Base-by-base conservation (phyloP, 2,797 vertebrate genomes). In the Varecia variegata region DNA sequence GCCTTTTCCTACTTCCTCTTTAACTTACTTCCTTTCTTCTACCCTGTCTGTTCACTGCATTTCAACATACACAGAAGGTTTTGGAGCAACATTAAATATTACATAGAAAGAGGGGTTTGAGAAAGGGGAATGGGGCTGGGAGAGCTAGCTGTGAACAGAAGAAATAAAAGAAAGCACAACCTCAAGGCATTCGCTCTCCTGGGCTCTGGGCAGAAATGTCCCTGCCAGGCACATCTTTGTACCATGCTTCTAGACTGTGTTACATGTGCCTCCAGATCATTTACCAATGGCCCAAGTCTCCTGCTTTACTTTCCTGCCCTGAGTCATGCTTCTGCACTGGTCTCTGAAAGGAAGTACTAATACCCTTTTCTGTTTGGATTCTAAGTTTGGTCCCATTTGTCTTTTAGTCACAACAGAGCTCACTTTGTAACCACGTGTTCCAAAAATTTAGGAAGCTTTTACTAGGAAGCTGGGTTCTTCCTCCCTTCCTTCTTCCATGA, bases 21-120 rank as follows among this genome's bases (percentile, higher is more conserved):
- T 84, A 83, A 77, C 38, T 86, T 43, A 60, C 9, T 85, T 77
- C 25, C 73, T 96, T 60, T 71, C 47, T 87, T 73, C 40, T 20
- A 80, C 11, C 25, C n/a, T 20, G 14, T 47, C 17, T 17, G 21
- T 47, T 14, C 15, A 47, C 25, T 74, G 30, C 23, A 67, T 90
- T 86, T 93, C 54, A 92, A 12, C 62, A 67, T 81, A 70, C 58
- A 54, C 68, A 96, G 43, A 74, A 70, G 40, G 47, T 70, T 93
- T 88, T 79, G 25, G 40, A 93, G 73, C 71, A 93, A 76, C 90
- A 73, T 11, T 58, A 86, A 91, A 80, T 50, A 83, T 94, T 21
- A 54, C 14, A 4, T 65, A 43, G 73, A 73, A 92, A 85, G 73
- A 87, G 18, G 18, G 56, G 32, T 45, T 62, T 85, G 52, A 94